Percentiles rank a stretch among this genome's conserved stretches.
These are phyloP conservation scores for Rhinichthys osculus DNA, from an alignment of 2,797 vertebrate genomes.

Conservation along the genomic window DNA sequence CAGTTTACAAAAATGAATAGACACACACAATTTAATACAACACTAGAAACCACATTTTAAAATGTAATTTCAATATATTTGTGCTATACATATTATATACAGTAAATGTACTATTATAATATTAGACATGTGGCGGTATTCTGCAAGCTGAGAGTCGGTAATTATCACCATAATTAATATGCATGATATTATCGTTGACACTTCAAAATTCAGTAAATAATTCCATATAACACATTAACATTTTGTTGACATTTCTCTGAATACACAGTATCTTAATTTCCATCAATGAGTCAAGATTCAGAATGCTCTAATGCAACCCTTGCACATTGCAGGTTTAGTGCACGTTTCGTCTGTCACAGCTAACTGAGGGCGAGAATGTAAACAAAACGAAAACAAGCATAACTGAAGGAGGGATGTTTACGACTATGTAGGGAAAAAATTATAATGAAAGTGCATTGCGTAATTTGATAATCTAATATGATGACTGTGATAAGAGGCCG, in stretches of 20 bases:
- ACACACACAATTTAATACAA: neutral
- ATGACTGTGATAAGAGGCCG: neutral
- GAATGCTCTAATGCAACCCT: neutral
- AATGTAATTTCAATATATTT: neutral
- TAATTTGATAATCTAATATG: neutral
- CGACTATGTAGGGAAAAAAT: too few relatives aligned
- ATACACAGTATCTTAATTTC: neutral
- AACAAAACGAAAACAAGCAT: neutral
- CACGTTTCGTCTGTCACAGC: too few relatives aligned
- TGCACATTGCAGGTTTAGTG: neutral
- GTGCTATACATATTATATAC: neutral
- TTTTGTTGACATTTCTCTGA: neutral
- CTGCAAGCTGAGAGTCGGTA: too few relatives aligned
- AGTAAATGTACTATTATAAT: neutral
- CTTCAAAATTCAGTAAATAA: too few relatives aligned
- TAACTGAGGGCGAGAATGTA: neutral
- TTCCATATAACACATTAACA: neutral
- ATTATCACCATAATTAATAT: neutral
- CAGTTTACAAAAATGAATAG: neutral
- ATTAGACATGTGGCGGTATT: neutral
- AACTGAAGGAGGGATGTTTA: neutral
- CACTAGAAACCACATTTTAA: neutral
- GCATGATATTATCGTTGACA: neutral
- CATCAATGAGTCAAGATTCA: neutral
- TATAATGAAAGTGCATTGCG: neutral